Percentiles rank a stretch among this genome's conserved stretches.
Evolutionary conservation across 2,797 vertebrate species (phyloP).

Genomic region (Sebastes aleutianus): DNA sequence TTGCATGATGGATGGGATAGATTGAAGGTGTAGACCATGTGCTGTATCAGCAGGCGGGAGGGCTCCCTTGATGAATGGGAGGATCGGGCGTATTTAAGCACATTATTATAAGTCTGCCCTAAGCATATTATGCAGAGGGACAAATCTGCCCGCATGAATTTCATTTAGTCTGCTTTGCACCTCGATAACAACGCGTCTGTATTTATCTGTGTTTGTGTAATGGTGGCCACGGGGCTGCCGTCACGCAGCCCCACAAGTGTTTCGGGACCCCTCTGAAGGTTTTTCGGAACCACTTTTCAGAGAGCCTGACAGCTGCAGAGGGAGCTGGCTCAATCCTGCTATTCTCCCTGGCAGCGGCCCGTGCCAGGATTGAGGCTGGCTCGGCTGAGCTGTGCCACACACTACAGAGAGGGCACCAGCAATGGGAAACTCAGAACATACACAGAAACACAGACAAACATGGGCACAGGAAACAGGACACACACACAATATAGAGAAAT

Average conservation of each 20-base stretch:
- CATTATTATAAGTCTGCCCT: slow-evolving; percentile 39
- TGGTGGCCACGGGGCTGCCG: slow-evolving; percentile 31
- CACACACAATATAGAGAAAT: slow-evolving; percentile 13
- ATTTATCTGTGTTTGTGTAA: slow-evolving; percentile 56
- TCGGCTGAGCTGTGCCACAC: slow-evolving; percentile 56
- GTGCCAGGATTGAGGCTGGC: slow-evolving; percentile 65
- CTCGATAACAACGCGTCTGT: slow-evolving; percentile 39
- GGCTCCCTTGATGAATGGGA: slow-evolving; percentile 45
- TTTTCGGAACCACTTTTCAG: slow-evolving; percentile 57
- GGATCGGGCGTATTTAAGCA: slow-evolving; percentile 44
- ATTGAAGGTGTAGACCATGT: background rate
- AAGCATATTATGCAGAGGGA: slow-evolving; percentile 29
- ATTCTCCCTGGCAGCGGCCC: slow-evolving; percentile 53
- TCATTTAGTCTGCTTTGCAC: slow-evolving; percentile 45
- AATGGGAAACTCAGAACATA: slow-evolving; percentile 23
- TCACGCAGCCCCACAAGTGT: slow-evolving; percentile 54
- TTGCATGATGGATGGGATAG: background rate
- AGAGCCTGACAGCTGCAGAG: slow-evolving; percentile 71
- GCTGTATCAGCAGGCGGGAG: slow-evolving; percentile 8
- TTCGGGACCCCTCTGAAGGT: slow-evolving; percentile 49
- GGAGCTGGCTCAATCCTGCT: slow-evolving; percentile 64
- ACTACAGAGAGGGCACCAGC: slow-evolving; percentile 54
- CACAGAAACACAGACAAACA: slow-evolving; percentile 47
- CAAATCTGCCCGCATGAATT: slow-evolving; percentile 49
- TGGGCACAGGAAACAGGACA: slow-evolving; percentile 26